A percentile compares a stretch with the other conserved stretches of the same genome.
These are phyloP conservation scores for Beaufortia kweichowensis DNA, from an alignment of 2,113 vertebrate genomes.

Conservation along the genomic window DNA sequence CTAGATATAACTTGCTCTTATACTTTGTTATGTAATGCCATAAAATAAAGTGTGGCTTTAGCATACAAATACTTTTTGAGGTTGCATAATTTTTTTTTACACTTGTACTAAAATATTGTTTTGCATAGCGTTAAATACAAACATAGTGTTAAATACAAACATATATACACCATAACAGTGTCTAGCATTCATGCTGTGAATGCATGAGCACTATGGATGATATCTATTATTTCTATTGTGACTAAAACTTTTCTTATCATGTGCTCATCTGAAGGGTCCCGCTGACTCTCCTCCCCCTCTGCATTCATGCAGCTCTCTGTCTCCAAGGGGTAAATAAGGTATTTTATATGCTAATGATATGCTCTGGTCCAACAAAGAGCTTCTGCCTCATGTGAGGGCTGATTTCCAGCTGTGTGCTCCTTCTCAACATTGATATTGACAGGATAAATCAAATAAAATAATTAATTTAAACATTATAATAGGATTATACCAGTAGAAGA, in stretches of 20 bases:
- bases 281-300: conserved; percentile 6
- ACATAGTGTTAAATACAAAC: neutral
- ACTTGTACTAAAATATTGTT: neutral
- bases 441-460: too few relatives aligned
- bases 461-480: conserved; percentile 9
- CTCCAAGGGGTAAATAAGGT: conserved; percentile 61
- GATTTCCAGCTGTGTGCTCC: conserved; percentile 47
- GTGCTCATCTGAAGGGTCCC: neutral
- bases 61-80: too few relatives aligned
- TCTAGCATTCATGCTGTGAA: conserved; percentile 3
- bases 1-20: too few relatives aligned
- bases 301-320: conserved; percentile 23
- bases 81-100: neutral
- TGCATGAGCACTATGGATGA: neutral
- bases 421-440: neutral
- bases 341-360: conserved; percentile 76
- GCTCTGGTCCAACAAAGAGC: conserved; percentile 64
- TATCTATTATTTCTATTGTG: neutral
- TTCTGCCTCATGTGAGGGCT: conserved; percentile 54
- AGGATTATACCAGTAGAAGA: neutral
- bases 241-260: conserved; percentile 32
- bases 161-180: neutral
- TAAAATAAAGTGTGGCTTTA: neutral
- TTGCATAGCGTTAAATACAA: neutral
- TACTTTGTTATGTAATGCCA: neutral